Evolutionary conservation across 2,888 invertebrate genomes (phyloP).

Genomic region (Erebia aethiops): DNA sequence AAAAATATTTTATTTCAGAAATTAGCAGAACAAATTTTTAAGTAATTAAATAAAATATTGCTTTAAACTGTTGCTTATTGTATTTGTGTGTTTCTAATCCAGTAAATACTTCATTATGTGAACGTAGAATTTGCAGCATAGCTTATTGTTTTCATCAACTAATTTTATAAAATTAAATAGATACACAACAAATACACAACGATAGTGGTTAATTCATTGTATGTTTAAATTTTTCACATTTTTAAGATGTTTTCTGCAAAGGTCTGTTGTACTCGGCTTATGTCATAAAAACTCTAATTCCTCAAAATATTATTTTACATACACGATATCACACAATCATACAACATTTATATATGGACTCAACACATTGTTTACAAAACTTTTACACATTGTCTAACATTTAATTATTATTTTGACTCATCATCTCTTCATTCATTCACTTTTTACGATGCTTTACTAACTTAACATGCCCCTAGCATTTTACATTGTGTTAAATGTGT

Average conservation of each 20-base stretch:
- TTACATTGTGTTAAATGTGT: slow-evolving; percentile 48
- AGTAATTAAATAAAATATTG: slow-evolving; percentile 2
- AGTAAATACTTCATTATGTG: slow-evolving; percentile 54
- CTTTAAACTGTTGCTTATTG: slow-evolving; percentile 41
- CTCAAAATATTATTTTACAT: background rate
- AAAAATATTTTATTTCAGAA: slow-evolving; percentile 23
- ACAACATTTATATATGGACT: background rate
- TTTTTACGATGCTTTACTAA: slow-evolving; percentile 63
- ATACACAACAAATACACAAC: slow-evolving; percentile 74
- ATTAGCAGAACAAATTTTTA: slow-evolving; percentile 5
- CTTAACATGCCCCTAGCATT: slow-evolving; percentile 33
- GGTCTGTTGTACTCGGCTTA: slow-evolving; percentile 8
- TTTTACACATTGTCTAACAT: slow-evolving; percentile 41
- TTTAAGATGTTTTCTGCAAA: slow-evolving; percentile 43
- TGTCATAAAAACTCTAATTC: background rate
- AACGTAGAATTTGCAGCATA: slow-evolving; percentile 75
- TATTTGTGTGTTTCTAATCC: slow-evolving; percentile 70
- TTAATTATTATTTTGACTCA: slow-evolving; percentile 24
- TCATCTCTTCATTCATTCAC: slow-evolving; percentile 46
- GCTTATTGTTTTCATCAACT: slow-evolving; percentile 75
- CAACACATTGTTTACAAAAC: slow-evolving; percentile 17
- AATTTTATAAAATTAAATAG: slow-evolving; percentile 63
- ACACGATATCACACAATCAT: slow-evolving; percentile 6
- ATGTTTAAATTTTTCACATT: slow-evolving; percentile 29
- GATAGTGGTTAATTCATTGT: slow-evolving; percentile 29